phyloP scores from a whole-genome alignment of 2,113 vertebrate genomes.

The Pardalotus punctatus region DNA sequence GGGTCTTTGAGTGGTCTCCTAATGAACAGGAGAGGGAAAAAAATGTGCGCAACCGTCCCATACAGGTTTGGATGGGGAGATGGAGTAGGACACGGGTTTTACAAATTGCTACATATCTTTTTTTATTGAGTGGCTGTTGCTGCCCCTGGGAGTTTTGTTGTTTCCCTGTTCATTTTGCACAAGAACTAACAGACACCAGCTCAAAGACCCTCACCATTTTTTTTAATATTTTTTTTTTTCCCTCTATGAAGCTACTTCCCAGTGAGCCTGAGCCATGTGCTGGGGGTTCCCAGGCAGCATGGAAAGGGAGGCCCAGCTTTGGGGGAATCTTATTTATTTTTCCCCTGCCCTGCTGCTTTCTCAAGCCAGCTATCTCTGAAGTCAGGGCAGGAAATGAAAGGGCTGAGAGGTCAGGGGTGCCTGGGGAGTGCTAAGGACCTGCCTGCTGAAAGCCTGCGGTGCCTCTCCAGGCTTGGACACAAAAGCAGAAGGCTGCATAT shows the following conservation, averaged over 20 bases:
- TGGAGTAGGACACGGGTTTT: background rate
- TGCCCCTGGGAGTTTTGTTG: background rate
- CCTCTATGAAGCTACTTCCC: background rate
- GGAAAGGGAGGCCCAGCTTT: background rate
- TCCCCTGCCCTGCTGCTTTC: background rate
- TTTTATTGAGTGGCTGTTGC: fast-evolving
- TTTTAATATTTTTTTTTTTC: too few relatives aligned
- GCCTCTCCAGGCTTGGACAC: background rate
- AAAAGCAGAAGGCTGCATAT: background rate
- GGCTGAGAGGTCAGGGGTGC: conserved; percentile 1
- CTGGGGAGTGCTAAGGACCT: background rate
- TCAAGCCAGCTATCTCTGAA: conserved; percentile 20
- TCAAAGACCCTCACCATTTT: background rate
- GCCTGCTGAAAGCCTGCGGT: background rate
- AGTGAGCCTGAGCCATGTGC: background rate
- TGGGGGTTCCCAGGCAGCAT: background rate
- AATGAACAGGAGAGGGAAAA: background rate
- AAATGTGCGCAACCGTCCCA: background rate
- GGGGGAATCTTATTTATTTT: background rate
- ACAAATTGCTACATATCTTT: fast-evolving
- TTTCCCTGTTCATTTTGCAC: background rate
- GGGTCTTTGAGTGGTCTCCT: background rate
- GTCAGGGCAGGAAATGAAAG: conserved; percentile 30
- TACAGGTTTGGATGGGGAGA: background rate
- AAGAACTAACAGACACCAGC: background rate